These are phyloP conservation scores for Tolypeutes matacus DNA, from an alignment of 2,797 vertebrate species.

Conservation along the genomic window DNA sequence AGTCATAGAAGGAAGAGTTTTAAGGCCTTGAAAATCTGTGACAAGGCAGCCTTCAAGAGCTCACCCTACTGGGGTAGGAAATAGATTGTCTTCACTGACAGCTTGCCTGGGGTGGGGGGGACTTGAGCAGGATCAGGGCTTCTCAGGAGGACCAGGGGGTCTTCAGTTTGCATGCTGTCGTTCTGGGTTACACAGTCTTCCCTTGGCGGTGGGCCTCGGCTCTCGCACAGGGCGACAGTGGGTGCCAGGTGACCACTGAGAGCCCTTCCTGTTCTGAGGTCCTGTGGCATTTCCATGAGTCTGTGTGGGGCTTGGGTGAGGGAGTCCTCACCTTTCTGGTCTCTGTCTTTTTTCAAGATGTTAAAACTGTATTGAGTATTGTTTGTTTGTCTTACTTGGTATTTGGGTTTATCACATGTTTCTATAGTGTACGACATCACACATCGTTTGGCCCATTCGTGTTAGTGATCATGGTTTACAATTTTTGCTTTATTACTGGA, in stretches of 20 bases:
- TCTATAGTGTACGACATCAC: neutral
- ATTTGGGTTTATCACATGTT: neutral
- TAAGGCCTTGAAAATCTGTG: neutral
- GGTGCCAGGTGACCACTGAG: neutral
- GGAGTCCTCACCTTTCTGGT: neutral
- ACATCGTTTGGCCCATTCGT: neutral
- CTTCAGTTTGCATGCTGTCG: neutral
- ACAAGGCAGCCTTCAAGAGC: neutral
- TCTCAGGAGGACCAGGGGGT: neutral
- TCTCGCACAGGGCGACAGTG: neutral
- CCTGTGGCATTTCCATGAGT: neutral
- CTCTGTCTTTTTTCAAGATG: neutral
- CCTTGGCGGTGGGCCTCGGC: neutral
- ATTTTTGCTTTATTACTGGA: neutral
- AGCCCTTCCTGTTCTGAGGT: neutral
- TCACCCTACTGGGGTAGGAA: neutral
- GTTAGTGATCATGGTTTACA: neutral
- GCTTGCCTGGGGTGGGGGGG: too few relatives aligned
- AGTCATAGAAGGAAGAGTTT: neutral
- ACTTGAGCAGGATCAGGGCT: too few relatives aligned
- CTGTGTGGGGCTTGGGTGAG: rapidly evolving
- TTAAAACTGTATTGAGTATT: neutral
- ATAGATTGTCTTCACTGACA: too few relatives aligned
- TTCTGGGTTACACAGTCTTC: neutral
- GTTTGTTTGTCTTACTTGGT: neutral